Evolutionary conservation across 1,140 invertebrate species (phyloP).

Genomic region (Musca domestica): DNA sequence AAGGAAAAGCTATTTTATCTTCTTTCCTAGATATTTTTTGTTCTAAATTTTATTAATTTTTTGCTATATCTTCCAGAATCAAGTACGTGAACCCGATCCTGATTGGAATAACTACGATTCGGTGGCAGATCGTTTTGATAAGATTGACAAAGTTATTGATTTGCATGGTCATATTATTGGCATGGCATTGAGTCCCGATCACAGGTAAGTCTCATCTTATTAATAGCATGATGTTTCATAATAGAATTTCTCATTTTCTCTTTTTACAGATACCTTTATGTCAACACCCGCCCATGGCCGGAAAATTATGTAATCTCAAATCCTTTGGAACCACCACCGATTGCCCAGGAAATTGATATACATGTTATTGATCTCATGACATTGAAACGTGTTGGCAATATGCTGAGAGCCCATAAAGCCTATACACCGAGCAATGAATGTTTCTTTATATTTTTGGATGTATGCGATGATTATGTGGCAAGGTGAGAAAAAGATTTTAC

Average conservation of each 20-base stretch:
- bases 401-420: slow-evolving; percentile 80
- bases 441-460: slow-evolving; percentile 87
- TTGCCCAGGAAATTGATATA: slow-evolving; percentile 89
- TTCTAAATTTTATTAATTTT: too few species aligned
- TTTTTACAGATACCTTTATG: slow-evolving; percentile 72
- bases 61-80: slow-evolving; percentile 35
- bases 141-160: slow-evolving; percentile 80
- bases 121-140: slow-evolving; percentile 72
- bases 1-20: neutral
- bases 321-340: slow-evolving; percentile 78
- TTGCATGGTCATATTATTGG: slow-evolving; percentile 87
- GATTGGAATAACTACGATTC: slow-evolving; percentile 70
- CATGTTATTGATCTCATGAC: slow-evolving; percentile 83
- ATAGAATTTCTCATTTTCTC: slow-evolving; percentile 23
- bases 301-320: slow-evolving; percentile 74
- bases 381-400: slow-evolving; percentile 75
- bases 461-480: slow-evolving; percentile 81
- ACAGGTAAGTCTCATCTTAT: slow-evolving; percentile 48
- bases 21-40: too few species aligned
- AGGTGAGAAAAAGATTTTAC: slow-evolving; percentile 59
- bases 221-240: neutral
- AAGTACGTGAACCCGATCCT: slow-evolving; percentile 57
- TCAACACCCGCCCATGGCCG: slow-evolving; percentile 85
- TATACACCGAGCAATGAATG: slow-evolving; percentile 87
- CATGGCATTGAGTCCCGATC: slow-evolving; percentile 84